Percentiles rank a stretch among this genome's conserved stretches.
phyloP scores from a whole-genome alignment of 2,113 vertebrate genomes.

The Leptobrachium ailaonicum region DNA sequence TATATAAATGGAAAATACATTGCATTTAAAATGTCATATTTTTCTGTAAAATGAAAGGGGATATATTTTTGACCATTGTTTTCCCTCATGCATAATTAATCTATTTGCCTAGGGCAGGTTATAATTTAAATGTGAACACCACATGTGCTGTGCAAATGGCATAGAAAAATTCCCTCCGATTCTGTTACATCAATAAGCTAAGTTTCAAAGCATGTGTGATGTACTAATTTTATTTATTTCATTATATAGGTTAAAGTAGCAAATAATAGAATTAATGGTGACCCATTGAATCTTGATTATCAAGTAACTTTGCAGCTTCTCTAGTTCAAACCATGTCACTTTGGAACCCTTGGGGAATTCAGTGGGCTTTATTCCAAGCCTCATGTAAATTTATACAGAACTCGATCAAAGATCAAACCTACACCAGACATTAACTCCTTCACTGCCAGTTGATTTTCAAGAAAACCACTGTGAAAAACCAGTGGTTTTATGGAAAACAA shows the following conservation, averaged over 20 bases:
- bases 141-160: slow-evolving; percentile 13
- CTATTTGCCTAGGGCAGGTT: background rate
- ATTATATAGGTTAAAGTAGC: background rate
- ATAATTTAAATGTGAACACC: background rate
- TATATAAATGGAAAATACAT: too few species aligned
- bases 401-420: too few species aligned
- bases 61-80: background rate
- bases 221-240: background rate
- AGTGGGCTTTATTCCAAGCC: too few species aligned
- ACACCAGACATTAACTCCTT: too few species aligned
- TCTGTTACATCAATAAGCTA: background rate
- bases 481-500: too few species aligned
- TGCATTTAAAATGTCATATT: background rate
- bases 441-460: too few species aligned
- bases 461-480: too few species aligned
- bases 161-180: background rate
- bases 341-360: too few species aligned
- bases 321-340: too few species aligned
- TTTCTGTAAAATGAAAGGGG: background rate
- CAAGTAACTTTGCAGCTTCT: too few species aligned
- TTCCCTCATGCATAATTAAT: slow-evolving; percentile 2
- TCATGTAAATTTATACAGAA: too few species aligned
- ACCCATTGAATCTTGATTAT: background rate
- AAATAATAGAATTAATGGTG: background rate
- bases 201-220: background rate